Evolutionary conservation across 2,113 vertebrate genomes (phyloP).

Genomic region (Campylomormyrus tamandua): DNA sequence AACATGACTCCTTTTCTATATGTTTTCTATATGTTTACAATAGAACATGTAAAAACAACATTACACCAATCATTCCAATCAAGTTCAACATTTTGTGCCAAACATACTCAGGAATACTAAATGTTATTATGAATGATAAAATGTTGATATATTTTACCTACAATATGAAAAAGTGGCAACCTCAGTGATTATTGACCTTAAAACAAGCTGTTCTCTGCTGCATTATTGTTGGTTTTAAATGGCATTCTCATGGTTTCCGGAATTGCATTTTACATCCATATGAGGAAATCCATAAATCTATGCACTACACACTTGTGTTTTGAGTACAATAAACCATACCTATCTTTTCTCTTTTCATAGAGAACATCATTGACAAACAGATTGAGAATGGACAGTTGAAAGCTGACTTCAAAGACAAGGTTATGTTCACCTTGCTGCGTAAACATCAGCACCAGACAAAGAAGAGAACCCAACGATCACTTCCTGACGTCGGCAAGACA

Average conservation of each 20-base stretch:
- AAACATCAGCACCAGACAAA: constrained; percentile 97
- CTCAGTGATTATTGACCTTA: background rate
- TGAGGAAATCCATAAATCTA: background rate
- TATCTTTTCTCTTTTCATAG: constrained; percentile 46
- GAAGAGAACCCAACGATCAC: constrained; percentile 94
- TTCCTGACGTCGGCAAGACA: constrained; percentile 97
- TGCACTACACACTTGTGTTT: background rate
- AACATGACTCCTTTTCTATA: background rate
- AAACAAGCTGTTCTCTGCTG: background rate
- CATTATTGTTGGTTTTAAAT: background rate
- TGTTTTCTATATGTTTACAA: background rate
- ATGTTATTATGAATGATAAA: background rate
- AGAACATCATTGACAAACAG: constrained; percentile 89
- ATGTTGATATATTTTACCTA: background rate
- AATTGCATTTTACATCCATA: background rate
- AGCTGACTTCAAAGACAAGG: constrained; percentile 86
- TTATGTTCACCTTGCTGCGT: constrained; percentile 89
- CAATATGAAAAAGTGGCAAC: background rate
- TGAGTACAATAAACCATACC: background rate
- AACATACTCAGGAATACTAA: background rate
- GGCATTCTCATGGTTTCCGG: background rate
- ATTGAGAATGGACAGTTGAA: constrained; percentile 88
- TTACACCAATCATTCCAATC: background rate
- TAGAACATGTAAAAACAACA: background rate
- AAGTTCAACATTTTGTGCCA: background rate